Percentiles rank a stretch among this genome's conserved stretches.
These are phyloP conservation scores for Carlito syrichta DNA, from an alignment of 2,113 vertebrate genomes.

Conservation along the genomic window DNA sequence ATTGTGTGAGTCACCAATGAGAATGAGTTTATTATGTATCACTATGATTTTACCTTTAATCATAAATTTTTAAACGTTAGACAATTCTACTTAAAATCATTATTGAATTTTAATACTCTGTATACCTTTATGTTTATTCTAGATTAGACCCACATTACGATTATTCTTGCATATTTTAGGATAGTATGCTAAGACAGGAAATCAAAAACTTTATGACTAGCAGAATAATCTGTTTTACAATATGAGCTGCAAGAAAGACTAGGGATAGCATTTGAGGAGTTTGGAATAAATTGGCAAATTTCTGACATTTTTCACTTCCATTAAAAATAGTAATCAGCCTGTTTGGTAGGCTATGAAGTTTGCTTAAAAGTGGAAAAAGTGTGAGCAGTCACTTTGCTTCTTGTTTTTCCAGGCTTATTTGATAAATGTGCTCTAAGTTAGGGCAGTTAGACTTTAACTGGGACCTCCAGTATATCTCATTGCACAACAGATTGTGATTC, in stretches of 20 bases:
- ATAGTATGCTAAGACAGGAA: neutral
- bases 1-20: slow-evolving; percentile 65
- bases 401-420: slow-evolving; percentile 12
- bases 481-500: neutral
- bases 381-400: neutral
- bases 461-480: neutral
- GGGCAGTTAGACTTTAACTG: neutral
- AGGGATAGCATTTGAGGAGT: neutral
- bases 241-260: neutral
- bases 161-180: neutral
- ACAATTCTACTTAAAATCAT: slow-evolving; percentile 16
- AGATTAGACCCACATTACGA: neutral
- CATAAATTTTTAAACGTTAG: slow-evolving; percentile 45
- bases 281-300: neutral
- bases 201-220: neutral
- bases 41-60: slow-evolving; percentile 38
- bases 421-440: neutral
- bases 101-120: neutral
- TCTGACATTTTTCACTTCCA: neutral
- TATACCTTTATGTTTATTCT: slow-evolving; percentile 26
- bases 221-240: neutral
- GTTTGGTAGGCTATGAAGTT: neutral
- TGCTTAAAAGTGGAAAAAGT: neutral
- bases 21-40: slow-evolving; percentile 51
- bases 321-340: neutral